Evolutionary conservation across 2,113 vertebrate genomes (phyloP).

Genomic region (Hippopotamus amphibius): DNA sequence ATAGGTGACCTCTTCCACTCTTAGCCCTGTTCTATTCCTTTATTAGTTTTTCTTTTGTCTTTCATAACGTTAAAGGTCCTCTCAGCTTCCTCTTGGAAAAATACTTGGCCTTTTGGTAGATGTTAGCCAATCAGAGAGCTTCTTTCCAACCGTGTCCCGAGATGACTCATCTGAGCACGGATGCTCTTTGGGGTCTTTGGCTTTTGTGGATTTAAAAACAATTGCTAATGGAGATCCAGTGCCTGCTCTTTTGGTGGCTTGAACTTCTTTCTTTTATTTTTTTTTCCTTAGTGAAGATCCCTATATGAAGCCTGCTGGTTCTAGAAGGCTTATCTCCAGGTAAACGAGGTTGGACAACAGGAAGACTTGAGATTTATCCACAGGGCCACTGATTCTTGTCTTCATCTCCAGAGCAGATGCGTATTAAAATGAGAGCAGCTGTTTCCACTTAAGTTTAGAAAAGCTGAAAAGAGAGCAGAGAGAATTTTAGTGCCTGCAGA

Average conservation of each 20-base stretch:
- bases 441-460: conserved; percentile 49
- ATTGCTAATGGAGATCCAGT: background rate
- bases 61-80: background rate
- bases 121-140: no score
- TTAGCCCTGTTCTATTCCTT: background rate
- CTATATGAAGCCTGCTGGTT: background rate
- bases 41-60: background rate
- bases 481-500: background rate
- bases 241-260: background rate
- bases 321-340: background rate
- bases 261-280: background rate
- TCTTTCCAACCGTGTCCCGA: background rate
- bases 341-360: background rate
- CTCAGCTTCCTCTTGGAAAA: background rate
- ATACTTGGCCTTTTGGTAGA: background rate
- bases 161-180: background rate
- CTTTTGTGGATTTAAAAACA: background rate
- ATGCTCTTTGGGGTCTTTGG: background rate
- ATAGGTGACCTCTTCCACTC: background rate
- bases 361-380: background rate
- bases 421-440: conserved; percentile 59
- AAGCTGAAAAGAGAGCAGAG: background rate
- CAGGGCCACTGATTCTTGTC: background rate
- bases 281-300: background rate
- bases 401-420: background rate